Base-by-base conservation (phyloP, 2,888 invertebrate species). In the Dromius quadrimaculatus region DNA sequence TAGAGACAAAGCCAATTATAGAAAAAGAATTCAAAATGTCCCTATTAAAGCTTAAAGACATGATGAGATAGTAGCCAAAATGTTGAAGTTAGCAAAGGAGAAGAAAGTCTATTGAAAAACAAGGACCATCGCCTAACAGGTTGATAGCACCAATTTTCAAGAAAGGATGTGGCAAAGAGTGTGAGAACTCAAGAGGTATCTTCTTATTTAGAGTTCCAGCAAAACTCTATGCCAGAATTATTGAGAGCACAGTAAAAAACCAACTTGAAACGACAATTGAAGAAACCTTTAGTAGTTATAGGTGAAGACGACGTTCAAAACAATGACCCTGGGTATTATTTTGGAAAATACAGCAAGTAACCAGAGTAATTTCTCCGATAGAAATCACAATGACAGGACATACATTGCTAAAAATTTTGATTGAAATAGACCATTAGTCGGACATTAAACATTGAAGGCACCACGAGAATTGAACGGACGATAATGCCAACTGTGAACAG, bases 131-230 rank as follows among this genome's bases (percentile, higher is more conserved):
- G 2, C 50, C 69, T 15, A 73, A 75, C 54, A 75, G 74, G 74
- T 68, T 73, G 13, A 73, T 73, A 57, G 17, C 41, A 19, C 71
- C 64, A n/a, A 63, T 74, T 13, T 64, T 64, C 28, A 72, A 72
- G 34, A 73, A 68, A 47, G 65, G 65, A 28, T 72, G 71, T 22
- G 64, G 47, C 11, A 62, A 66, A 57, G 23, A 68, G 4, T 73
- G 72, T 50, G 22, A 15, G 6, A 71, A 72, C 50, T 74, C 65
- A 22, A 66, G 72, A 70, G 69, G 63, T 32, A 72, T 72, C 19
- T 38, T 70, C 0, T n/a, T 68, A 34, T 22, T 59, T n/a, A 62
- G 54, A 19, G 47, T 71, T 4, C 70, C 65, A 20, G 64, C 19
- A 9, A 73, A 68, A 64, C 32, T 72, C 20, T 36, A 45, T 54